Conservation (phyloP, 2,113 vertebrate genomes). For the Cyprinodon brontotheroides region DNA sequence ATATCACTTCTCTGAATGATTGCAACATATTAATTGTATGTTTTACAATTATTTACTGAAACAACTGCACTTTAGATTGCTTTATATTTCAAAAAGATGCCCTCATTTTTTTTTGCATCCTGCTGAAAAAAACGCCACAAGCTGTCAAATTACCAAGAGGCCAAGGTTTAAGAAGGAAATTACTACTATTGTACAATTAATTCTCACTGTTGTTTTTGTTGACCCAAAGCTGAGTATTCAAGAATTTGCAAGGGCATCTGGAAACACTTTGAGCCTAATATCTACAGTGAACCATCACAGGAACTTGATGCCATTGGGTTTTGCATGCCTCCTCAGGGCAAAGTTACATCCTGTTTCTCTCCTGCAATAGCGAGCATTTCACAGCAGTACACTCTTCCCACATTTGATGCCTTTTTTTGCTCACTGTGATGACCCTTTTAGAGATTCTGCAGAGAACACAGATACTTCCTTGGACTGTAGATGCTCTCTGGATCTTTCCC, state of each 20-base stretch:
- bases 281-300: slow-evolving; percentile 40
- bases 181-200: not conserved
- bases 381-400: slow-evolving; percentile 45
- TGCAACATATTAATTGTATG: not conserved
- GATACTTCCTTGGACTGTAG: slow-evolving; percentile 73
- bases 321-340: slow-evolving; percentile 52
- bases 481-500: slow-evolving; percentile 66
- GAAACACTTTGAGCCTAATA: slow-evolving; percentile 39
- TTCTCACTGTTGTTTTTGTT: not conserved
- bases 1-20: not conserved
- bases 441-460: slow-evolving; percentile 68
- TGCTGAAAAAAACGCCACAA: slow-evolving; percentile 13
- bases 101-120: not conserved
- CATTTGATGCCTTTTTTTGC: slow-evolving; percentile 60
- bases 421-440: slow-evolving; percentile 65
- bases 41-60: not conserved
- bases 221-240: slow-evolving; percentile 43
- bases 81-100: not conserved
- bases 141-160: not conserved
- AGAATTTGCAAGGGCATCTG: slow-evolving; percentile 34
- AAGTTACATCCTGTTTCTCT: slow-evolving; percentile 43
- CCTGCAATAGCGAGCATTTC: slow-evolving; percentile 31
- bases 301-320: slow-evolving; percentile 41
- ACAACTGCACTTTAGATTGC: not conserved
- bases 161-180: not conserved